Percentiles rank a stretch among this genome's conserved stretches.
phyloP scores from a whole-genome alignment of 2,888 invertebrate species.

The Bibio marci region DNA sequence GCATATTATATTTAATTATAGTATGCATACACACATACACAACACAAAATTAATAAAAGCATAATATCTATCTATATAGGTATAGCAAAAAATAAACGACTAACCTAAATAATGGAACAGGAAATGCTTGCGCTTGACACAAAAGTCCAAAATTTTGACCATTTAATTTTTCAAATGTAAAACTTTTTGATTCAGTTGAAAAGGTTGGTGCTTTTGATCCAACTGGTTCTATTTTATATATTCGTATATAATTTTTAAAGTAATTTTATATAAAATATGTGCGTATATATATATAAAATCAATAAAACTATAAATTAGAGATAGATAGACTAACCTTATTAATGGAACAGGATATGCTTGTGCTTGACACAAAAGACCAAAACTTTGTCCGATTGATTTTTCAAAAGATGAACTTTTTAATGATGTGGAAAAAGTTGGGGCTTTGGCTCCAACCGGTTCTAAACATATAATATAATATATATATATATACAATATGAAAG shows the following conservation, averaged over 20 bases:
- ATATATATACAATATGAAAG: too few relatives aligned
- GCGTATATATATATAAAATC: too few relatives aligned
- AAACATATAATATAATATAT: slow-evolving; percentile 11
- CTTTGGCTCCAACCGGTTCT: slow-evolving; percentile 52
- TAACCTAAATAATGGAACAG: slow-evolving; percentile 55
- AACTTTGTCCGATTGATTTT: slow-evolving; percentile 22
- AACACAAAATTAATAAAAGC: too few relatives aligned
- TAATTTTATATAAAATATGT: too few relatives aligned
- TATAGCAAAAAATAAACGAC: too few relatives aligned
- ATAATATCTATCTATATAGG: too few relatives aligned
- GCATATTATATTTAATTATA: too few relatives aligned
- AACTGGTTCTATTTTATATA: slow-evolving; percentile 32
- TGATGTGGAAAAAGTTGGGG: slow-evolving; percentile 43
- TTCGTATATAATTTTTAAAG: too few relatives aligned
- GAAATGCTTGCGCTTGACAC: slow-evolving; percentile 53
- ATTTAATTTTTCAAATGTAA: slow-evolving; percentile 30
- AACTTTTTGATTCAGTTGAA: slow-evolving; percentile 39
- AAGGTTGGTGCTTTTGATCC: slow-evolving; percentile 40
- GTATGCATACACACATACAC: too few relatives aligned
- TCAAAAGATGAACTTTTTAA: slow-evolving; percentile 27
- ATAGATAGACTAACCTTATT: slow-evolving; percentile 52
- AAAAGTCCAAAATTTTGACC: slow-evolving; percentile 37
- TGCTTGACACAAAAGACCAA: slow-evolving; percentile 52
- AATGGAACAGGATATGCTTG: slow-evolving; percentile 58
- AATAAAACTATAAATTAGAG: too few relatives aligned